Percentiles rank a stretch among this genome's conserved stretches.
These are phyloP conservation scores for Agrochola lota DNA, from an alignment of 2,888 invertebrate genomes.

Conservation along the genomic window DNA sequence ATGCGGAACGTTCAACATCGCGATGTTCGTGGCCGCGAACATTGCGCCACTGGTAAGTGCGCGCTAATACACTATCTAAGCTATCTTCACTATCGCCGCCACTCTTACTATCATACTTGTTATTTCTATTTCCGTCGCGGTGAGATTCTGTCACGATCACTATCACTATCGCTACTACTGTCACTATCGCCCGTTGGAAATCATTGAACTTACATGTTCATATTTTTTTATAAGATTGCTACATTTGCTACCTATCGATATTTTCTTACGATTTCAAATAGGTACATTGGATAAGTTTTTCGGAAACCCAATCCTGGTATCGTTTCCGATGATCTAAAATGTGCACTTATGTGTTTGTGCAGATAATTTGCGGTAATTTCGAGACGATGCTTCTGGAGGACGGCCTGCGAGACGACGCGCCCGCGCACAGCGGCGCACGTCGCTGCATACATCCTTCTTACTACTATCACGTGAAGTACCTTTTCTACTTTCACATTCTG, in stretches of 20 bases:
- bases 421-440: slow-evolving; percentile 77
- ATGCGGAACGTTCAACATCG: slow-evolving; percentile 83
- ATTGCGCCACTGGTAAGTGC: slow-evolving; percentile 82
- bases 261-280: slow-evolving; percentile 6
- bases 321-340: neutral
- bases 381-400: slow-evolving; percentile 77
- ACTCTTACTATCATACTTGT: slow-evolving; percentile 57
- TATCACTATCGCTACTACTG: slow-evolving; percentile 46
- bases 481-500: slow-evolving; percentile 65
- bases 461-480: slow-evolving; percentile 84
- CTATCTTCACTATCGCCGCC: slow-evolving; percentile 42
- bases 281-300: slow-evolving; percentile 7
- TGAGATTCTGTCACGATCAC: slow-evolving; percentile 45
- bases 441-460: slow-evolving; percentile 86
- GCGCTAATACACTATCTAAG: slow-evolving; percentile 27
- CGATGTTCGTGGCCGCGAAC: slow-evolving; percentile 82
- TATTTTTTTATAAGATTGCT: neutral
- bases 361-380: slow-evolving; percentile 84
- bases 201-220: slow-evolving; percentile 18
- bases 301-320: neutral
- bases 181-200: slow-evolving; percentile 21
- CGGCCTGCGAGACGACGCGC: slow-evolving; percentile 76
- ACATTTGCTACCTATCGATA: neutral
- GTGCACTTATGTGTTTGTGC: slow-evolving; percentile 34
- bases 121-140: slow-evolving; percentile 46